These are phyloP conservation scores for Propithecus deckenii DNA, from an alignment of 2,797 vertebrate genomes.

Conservation along the genomic window DNA sequence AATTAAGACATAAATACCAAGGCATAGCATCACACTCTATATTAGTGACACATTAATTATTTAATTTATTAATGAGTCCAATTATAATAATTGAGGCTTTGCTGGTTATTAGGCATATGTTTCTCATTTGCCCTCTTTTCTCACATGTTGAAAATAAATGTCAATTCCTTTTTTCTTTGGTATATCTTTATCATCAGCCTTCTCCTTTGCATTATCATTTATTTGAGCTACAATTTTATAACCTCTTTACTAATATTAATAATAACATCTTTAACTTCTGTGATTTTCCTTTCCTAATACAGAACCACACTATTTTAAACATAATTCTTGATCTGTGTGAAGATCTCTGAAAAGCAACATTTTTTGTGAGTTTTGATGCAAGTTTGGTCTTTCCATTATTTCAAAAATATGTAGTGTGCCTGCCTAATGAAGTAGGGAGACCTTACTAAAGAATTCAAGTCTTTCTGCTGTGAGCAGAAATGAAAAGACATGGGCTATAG, in stretches of 20 bases:
- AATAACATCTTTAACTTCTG: neutral
- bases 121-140: neutral
- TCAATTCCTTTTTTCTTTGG: neutral
- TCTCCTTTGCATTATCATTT: neutral
- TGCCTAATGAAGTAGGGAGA: neutral
- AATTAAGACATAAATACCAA: neutral
- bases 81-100: neutral
- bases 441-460: neutral
- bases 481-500: neutral
- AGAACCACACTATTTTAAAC: neutral
- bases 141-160: neutral
- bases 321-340: neutral
- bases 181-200: neutral
- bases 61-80: neutral
- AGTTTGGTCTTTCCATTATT: neutral
- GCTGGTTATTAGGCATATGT: neutral
- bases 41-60: neutral
- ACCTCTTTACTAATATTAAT: neutral
- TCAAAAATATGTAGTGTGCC: neutral
- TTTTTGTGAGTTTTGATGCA: neutral
- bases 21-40: neutral
- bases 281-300: neutral
- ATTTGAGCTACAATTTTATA: neutral
- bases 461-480: neutral
- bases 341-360: neutral